Conservation (phyloP, 2,888 invertebrate species). For the Onchidella celtica region DNA sequence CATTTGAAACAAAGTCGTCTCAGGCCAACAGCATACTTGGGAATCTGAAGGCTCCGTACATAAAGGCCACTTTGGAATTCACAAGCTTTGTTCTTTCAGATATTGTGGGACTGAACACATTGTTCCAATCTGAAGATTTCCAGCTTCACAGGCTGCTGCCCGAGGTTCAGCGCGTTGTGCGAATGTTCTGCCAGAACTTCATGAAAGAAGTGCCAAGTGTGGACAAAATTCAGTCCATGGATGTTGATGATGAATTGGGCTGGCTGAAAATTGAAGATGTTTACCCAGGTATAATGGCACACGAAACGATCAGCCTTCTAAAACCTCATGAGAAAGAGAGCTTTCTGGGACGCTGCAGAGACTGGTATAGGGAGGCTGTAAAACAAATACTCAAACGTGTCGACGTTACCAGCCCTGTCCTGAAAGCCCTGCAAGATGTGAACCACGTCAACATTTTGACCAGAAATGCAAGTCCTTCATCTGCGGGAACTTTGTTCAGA, state of each 20-base stretch:
- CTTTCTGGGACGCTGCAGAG: slow-evolving; percentile 18
- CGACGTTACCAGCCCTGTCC: neutral
- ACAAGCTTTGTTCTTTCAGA: slow-evolving; percentile 17
- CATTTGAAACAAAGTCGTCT: neutral
- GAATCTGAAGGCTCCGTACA: slow-evolving; percentile 4
- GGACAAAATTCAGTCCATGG: neutral
- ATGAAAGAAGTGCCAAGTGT: slow-evolving; percentile 11
- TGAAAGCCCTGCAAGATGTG: neutral
- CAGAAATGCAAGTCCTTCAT: neutral
- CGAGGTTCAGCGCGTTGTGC: neutral
- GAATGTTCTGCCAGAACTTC: slow-evolving; percentile 11
- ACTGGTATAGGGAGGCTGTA: slow-evolving; percentile 16
- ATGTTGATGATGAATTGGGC: neutral
- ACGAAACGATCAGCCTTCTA: neutral
- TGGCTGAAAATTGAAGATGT: neutral
- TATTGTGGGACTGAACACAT: neutral
- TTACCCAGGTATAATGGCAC: neutral
- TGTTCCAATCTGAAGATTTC: slow-evolving; percentile 11
- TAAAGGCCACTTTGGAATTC: slow-evolving; percentile 12
- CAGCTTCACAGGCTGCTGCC: slow-evolving; percentile 10
- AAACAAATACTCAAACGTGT: slow-evolving; percentile 15
- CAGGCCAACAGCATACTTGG: neutral
- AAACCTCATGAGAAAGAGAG: neutral
- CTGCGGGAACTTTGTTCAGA: neutral
- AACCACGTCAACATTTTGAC: neutral